Conservation (phyloP, 92 coral and sea anemone species). For the Phenganax subtilis region DNA sequence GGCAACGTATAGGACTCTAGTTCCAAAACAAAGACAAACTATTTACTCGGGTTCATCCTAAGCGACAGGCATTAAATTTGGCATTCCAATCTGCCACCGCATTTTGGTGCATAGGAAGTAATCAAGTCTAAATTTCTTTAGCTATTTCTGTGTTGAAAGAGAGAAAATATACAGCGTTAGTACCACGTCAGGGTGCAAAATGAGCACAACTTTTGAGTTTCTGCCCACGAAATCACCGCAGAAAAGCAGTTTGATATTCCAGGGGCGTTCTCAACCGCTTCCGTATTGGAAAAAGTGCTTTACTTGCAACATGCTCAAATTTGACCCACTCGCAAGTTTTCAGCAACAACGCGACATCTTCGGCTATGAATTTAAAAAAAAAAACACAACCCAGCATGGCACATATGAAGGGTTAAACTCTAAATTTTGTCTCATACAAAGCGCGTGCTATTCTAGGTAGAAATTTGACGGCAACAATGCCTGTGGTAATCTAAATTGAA, state of each 20-base stretch:
- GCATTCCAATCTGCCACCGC: constrained; percentile 23
- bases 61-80: background rate
- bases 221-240: background rate
- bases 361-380: background rate
- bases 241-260: background rate
- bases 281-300: constrained; percentile 3
- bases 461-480: background rate
- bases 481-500: constrained; percentile 16
- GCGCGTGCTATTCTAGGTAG: background rate
- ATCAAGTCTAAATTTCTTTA: constrained; percentile 8
- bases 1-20: too few species aligned
- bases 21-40: too few species aligned
- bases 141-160: constrained; percentile 11
- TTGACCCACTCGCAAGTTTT: constrained; percentile 5
- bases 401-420: constrained; percentile 20
- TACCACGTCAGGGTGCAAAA: background rate
- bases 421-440: constrained; percentile 5
- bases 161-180: background rate
- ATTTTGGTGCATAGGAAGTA: background rate
- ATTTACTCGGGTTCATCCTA: too few species aligned
- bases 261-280: background rate
- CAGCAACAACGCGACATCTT: background rate
- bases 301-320: background rate
- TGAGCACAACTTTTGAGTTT: background rate
- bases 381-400: background rate